These are phyloP conservation scores for Rhadinocentrus ornatus DNA, from an alignment of 2,797 vertebrate genomes.

Conservation along the genomic window DNA sequence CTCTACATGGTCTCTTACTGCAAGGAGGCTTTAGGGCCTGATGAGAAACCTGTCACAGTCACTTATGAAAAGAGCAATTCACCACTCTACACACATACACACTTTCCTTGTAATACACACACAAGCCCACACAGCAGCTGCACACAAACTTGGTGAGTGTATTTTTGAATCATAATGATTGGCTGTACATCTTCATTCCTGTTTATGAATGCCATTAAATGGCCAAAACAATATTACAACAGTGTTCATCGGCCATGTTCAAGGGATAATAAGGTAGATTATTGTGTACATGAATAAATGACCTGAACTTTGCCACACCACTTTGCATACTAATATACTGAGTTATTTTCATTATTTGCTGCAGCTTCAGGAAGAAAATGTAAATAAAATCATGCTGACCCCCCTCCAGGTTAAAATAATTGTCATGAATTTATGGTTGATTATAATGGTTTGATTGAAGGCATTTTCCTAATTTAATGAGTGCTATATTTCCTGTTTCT, in stretches of 20 bases:
- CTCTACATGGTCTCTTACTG: slow-evolving; percentile 57
- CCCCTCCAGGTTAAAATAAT: background rate
- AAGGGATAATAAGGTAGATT: background rate
- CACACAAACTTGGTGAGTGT: slow-evolving; percentile 30
- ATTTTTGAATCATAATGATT: slow-evolving; percentile 37
- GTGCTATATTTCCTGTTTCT: background rate
- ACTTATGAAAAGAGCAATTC: slow-evolving; percentile 77
- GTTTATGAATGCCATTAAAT: slow-evolving; percentile 24
- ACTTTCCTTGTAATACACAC: slow-evolving; percentile 8
- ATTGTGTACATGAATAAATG: background rate
- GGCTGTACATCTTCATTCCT: slow-evolving; percentile 6
- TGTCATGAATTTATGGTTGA: background rate
- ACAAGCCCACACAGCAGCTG: slow-evolving; percentile 25
- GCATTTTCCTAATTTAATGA: background rate
- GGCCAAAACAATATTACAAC: background rate
- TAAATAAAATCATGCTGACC: background rate
- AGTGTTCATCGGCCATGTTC: background rate
- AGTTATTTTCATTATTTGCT: background rate
- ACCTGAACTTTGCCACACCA: background rate
- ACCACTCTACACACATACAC: slow-evolving; percentile 28
- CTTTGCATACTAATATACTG: background rate
- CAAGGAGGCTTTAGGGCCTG: slow-evolving; percentile 61
- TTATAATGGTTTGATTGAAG: background rate
- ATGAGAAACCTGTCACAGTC: slow-evolving; percentile 74
- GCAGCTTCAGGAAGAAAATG: background rate